Conservation (phyloP, 2,888 invertebrate species). For the Conchocele bisecta region DNA sequence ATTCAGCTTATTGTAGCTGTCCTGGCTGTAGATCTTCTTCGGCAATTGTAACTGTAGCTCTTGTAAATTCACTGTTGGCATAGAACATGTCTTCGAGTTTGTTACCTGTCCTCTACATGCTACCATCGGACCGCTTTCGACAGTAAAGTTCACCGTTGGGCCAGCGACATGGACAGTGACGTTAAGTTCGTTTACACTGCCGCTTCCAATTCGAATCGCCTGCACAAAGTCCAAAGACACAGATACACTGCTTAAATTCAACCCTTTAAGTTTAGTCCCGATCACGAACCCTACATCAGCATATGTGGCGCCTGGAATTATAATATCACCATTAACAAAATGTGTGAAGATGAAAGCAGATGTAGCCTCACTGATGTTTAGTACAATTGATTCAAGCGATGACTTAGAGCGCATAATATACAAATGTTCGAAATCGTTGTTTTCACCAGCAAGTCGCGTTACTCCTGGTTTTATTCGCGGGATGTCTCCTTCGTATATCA, state of each 20-base stretch:
- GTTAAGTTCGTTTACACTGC: neutral
- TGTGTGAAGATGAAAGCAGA: slow-evolving; percentile 42
- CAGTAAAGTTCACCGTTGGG: neutral
- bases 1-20: slow-evolving; percentile 3
- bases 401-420: no score
- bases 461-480: neutral
- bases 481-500: neutral
- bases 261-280: slow-evolving; percentile 8
- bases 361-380: neutral
- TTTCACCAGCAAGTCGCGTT: no score
- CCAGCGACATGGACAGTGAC: neutral
- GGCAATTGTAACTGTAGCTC: neutral
- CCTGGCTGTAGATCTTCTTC: neutral
- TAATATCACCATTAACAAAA: slow-evolving; percentile 14
- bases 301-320: slow-evolving; percentile 48
- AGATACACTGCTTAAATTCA: neutral
- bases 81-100: no score
- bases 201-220: neutral
- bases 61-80: no score
- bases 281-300: slow-evolving; percentile 65
- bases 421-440: no score
- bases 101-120: neutral
- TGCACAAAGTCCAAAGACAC: slow-evolving; percentile 6
- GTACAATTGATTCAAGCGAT: no score
- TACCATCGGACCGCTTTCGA: neutral